Evolutionary conservation across 1,140 invertebrate genomes (phyloP), one percentile per base, ranked within the genome.

Genomic region (Adelges cooleyi): DNA sequence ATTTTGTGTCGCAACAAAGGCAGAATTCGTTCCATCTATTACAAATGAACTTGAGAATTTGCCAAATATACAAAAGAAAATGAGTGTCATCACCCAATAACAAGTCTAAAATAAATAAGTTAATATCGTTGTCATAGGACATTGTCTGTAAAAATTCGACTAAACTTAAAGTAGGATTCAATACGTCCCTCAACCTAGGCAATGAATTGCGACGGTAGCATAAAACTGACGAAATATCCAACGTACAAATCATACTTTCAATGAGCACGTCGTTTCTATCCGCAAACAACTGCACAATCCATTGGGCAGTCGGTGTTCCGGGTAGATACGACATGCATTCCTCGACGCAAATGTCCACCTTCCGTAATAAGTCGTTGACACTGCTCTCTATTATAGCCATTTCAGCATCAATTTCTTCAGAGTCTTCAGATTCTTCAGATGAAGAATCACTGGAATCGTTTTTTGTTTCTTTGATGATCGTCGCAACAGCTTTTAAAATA

Each of bases 241-340:
- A 75, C 42, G 87, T 89, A 74, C 90, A 93, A 1, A 93, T 86
- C 88, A 94, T 90, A n/a, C 87, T 86, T 77, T 93, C 91, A 23
- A 93, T 87, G 54, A 94, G 74, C 69, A 89, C 89, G 73, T 94
- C 90, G 73, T 94, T 90, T 75, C 93, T 90, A 75, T 93, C 89
- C 69, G 85, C 84, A 72, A 94, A 92, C 44, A 94, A 76, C 72
- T 89, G 86, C 46, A 93, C 86, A 54, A 92, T 80, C 80, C 90
- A 91, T 75, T 91, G 89, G 9, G 87, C 88, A 54, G 92, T 81
- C 23, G 87, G 84, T 69, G 86, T 88, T 73, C 91, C 87, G 4
- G 89, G 90, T 76, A 92, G 88, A 73, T 89, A 92, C 56, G 89
- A 86, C 68, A 91, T 77, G 36, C 86, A 78, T 48, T 83, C 80